Percentiles rank a stretch among this genome's conserved stretches.
Conservation (phyloP, 2,888 invertebrate species). For the Ethmia dodecea region DNA sequence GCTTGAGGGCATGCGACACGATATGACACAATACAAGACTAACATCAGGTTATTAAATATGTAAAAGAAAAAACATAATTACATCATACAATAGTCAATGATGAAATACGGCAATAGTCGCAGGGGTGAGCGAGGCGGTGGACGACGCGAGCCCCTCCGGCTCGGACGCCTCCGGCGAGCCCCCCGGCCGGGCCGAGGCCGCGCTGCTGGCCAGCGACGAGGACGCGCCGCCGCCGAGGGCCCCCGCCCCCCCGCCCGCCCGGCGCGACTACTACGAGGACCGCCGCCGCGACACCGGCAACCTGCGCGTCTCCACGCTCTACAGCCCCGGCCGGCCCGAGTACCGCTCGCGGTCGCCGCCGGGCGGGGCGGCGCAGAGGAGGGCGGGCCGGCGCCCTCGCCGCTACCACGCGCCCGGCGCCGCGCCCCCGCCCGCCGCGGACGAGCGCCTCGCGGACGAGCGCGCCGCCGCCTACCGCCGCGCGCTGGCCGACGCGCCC, state of each 20-base stretch:
- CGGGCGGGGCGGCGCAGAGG: constrained; percentile 13
- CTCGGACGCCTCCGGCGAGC: constrained; percentile 1
- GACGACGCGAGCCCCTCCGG: background rate
- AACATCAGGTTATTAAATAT: too few species aligned
- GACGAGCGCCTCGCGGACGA: constrained; percentile 22
- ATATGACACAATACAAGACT: too few species aligned
- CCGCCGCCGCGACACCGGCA: constrained; percentile 72
- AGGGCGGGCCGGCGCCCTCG: constrained; percentile 10
- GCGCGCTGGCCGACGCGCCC: constrained; percentile 36
- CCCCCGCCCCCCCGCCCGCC: constrained; percentile 7
- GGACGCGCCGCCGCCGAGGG: constrained; percentile 12
- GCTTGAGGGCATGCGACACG: too few species aligned
- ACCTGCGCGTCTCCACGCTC: constrained; percentile 78
- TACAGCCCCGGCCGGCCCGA: constrained; percentile 80
- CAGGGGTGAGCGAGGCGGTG: background rate
- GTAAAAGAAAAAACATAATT: too few species aligned
- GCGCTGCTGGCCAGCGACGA: constrained; percentile 47
- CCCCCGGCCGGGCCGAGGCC: constrained; percentile 30
- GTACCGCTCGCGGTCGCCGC: constrained; percentile 32
- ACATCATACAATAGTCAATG: too few species aligned
- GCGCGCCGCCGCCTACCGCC: constrained; percentile 36
- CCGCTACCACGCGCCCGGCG: constrained; percentile 15
- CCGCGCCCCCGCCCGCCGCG: constrained; percentile 16
- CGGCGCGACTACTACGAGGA: constrained; percentile 73
- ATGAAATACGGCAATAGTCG: too few species aligned